A percentile compares a stretch with the other conserved stretches of the same genome.
phyloP scores from a whole-genome alignment of 1,140 invertebrate species.

The Ostrea edulis region DNA sequence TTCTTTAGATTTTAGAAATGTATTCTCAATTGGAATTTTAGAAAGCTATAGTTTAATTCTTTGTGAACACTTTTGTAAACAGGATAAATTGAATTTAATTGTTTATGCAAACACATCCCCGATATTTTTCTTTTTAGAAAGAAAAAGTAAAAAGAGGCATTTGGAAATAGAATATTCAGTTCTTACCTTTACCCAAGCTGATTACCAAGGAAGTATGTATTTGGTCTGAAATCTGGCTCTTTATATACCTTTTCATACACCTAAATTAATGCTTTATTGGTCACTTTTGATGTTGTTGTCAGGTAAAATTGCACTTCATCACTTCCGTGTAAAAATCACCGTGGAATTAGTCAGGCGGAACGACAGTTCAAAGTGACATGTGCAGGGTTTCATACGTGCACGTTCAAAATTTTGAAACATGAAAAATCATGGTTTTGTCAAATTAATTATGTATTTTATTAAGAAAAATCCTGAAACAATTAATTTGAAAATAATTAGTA shows the following conservation, averaged over 20 bases:
- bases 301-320: constrained; percentile 4
- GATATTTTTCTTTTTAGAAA: too few species aligned
- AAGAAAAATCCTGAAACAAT: not conserved
- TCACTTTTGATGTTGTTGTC: constrained; percentile 10
- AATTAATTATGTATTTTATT: constrained; percentile 9
- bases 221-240: not conserved
- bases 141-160: too few species aligned
- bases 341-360: not conserved
- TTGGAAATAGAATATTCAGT: too few species aligned
- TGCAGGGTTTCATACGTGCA: not conserved
- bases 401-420: not conserved
- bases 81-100: too few species aligned
- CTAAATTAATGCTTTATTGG: constrained; percentile 18
- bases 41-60: too few species aligned
- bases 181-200: constrained; percentile 18
- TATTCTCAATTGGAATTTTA: too few species aligned
- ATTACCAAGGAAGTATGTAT: not conserved
- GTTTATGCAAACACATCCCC: too few species aligned
- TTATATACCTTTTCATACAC: constrained; percentile 2
- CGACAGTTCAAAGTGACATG: not conserved
- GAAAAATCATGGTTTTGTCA: not conserved
- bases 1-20: too few species aligned
- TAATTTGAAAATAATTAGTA: not conserved
- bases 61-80: too few species aligned
- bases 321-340: constrained; percentile 13